Evolutionary conservation across 2,888 invertebrate species (phyloP).

Genomic region (Sialis fuliginosa): DNA sequence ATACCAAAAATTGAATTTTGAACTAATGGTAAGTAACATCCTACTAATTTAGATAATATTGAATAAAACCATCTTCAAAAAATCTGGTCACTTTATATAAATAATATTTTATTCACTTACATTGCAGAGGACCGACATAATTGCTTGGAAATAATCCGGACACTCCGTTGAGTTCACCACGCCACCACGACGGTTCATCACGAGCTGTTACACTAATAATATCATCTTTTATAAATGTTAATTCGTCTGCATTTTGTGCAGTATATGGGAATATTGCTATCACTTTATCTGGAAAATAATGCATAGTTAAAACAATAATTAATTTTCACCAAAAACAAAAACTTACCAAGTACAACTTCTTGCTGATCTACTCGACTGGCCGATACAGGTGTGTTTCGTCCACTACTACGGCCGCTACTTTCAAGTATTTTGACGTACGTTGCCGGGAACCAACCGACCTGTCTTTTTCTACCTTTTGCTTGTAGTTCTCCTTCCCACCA

Average conservation of each 20-base stretch:
- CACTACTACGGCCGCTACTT: constrained; percentile 49
- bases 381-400: constrained; percentile 55
- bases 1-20: no score
- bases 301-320: constrained; percentile 3
- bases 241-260: constrained; percentile 87
- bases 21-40: no score
- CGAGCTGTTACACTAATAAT: constrained; percentile 76
- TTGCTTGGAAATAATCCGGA: constrained; percentile 92
- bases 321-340: neutral
- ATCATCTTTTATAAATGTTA: constrained; percentile 82
- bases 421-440: constrained; percentile 80
- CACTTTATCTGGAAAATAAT: constrained; percentile 50
- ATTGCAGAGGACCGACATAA: constrained; percentile 64
- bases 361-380: constrained; percentile 45
- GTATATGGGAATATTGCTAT: constrained; percentile 86
- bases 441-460: constrained; percentile 98
- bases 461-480: constrained; percentile 73
- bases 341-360: constrained; percentile 24
- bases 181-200: constrained; percentile 97
- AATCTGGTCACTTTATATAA: no score
- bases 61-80: no score
- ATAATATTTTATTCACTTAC: constrained; percentile 29
- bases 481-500: constrained; percentile 99
- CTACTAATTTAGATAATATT: no score
- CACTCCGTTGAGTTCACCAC: constrained; percentile 77